These are phyloP conservation scores for Leiothrix lutea DNA, from an alignment of 2,113 vertebrate species.

Conservation along the genomic window DNA sequence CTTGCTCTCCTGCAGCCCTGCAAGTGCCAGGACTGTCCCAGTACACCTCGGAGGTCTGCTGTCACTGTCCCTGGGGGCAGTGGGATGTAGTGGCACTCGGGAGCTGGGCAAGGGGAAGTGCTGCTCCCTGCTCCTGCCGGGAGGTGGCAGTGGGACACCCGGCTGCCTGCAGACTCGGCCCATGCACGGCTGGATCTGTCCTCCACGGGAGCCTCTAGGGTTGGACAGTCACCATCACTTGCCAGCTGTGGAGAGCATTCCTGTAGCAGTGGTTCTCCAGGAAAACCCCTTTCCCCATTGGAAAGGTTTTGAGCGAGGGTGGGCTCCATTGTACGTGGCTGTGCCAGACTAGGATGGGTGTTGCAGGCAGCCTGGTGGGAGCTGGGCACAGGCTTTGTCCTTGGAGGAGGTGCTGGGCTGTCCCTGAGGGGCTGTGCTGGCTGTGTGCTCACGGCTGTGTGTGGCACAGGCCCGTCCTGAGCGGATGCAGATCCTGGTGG, in stretches of 20 bases:
- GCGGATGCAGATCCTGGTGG: constrained; percentile 87
- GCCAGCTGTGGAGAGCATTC: background rate
- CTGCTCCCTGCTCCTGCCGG: background rate
- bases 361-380: background rate
- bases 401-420: background rate
- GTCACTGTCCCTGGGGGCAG: background rate
- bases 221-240: background rate
- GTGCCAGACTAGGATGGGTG: fast-evolving
- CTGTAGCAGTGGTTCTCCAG: background rate
- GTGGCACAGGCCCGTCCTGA: constrained; percentile 77
- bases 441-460: background rate
- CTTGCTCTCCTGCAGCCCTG: background rate
- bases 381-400: background rate
- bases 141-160: constrained; percentile 8
- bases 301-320: background rate
- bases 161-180: background rate
- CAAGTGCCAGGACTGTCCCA: background rate
- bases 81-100: background rate
- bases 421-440: background rate
- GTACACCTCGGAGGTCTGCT: background rate
- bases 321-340: background rate
- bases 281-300: fast-evolving
- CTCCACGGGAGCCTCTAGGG: background rate
- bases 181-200: fast-evolving
- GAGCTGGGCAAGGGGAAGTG: background rate